Conservation (phyloP, 2,888 invertebrate genomes). For the Drepanosiphum platanoidis region DNA sequence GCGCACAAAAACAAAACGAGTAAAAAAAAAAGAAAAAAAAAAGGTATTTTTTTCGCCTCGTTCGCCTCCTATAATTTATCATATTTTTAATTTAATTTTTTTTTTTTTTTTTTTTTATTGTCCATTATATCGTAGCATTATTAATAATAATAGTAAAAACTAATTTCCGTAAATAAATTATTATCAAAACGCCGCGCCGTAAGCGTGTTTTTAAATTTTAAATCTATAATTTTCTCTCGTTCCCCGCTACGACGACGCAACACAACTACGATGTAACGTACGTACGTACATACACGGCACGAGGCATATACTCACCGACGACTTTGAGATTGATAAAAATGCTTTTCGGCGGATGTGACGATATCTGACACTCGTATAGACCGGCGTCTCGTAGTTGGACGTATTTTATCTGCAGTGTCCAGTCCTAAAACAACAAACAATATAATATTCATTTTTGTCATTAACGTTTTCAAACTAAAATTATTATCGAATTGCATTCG, state of each 20-base stretch:
- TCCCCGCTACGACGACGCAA: background rate
- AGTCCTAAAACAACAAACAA: constrained; percentile 74
- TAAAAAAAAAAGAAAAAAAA: too few relatives aligned
- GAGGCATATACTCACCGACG: constrained; percentile 80
- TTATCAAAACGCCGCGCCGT: background rate
- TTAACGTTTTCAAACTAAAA: too few relatives aligned
- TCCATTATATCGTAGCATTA: background rate
- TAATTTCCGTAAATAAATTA: background rate
- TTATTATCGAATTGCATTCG: too few relatives aligned
- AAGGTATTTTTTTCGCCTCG: background rate
- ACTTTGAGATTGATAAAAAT: constrained; percentile 87
- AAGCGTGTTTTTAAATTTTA: background rate
- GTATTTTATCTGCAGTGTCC: constrained; percentile 90
- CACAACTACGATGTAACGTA: background rate
- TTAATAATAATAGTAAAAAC: constrained; percentile 14
- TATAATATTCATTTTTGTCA: background rate
- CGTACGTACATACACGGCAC: too few relatives aligned
- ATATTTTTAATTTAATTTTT: constrained; percentile 37
- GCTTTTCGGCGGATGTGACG: constrained; percentile 89
- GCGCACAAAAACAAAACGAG: too few relatives aligned
- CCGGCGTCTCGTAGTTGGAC: constrained; percentile 88
- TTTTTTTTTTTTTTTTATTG: background rate
- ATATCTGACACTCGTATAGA: constrained; percentile 89
- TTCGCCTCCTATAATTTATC: constrained; percentile 20
- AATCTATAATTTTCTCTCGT: background rate